Conservation (phyloP, 2,797 vertebrate genomes). For the Clarias pachynema region DNA sequence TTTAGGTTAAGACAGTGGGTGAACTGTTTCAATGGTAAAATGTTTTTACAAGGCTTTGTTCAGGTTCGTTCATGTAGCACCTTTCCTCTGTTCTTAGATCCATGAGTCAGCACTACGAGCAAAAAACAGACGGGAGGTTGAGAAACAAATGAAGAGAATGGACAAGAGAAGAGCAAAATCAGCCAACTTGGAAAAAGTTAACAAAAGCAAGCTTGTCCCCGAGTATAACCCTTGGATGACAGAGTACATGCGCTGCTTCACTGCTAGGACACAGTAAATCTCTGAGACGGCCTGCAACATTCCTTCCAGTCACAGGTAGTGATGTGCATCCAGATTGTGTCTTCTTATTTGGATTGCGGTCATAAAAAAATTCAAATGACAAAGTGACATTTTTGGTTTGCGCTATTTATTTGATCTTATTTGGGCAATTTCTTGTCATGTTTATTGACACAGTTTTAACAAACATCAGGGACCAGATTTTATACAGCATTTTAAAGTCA, state of each 20-base stretch:
- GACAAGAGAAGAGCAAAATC: constrained; percentile 80
- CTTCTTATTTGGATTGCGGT: constrained; percentile 25
- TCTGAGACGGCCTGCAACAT: constrained; percentile 28
- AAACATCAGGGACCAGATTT: neutral
- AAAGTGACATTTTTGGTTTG: neutral
- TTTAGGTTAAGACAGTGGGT: neutral
- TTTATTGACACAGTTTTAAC: neutral
- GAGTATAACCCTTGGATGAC: constrained; percentile 93
- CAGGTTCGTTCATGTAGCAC: neutral
- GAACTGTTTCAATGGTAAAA: neutral
- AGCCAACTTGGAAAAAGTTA: constrained; percentile 72
- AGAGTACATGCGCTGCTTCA: constrained; percentile 96
- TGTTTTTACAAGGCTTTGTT: neutral
- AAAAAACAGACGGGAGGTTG: constrained; percentile 86
- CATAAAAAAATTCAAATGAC: neutral
- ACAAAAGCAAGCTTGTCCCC: constrained; percentile 65
- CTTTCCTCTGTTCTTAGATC: constrained; percentile 75
- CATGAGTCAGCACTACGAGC: constrained; percentile 90
- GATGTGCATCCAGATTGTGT: neutral
- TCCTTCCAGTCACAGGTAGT: constrained; percentile 6
- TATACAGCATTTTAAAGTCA: neutral
- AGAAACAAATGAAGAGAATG: constrained; percentile 77
- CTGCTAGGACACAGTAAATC: constrained; percentile 80
- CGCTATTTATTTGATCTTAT: neutral
- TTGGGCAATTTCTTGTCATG: neutral